Conservation (phyloP, 2,797 vertebrate genomes). For the Vireo griseus region DNA sequence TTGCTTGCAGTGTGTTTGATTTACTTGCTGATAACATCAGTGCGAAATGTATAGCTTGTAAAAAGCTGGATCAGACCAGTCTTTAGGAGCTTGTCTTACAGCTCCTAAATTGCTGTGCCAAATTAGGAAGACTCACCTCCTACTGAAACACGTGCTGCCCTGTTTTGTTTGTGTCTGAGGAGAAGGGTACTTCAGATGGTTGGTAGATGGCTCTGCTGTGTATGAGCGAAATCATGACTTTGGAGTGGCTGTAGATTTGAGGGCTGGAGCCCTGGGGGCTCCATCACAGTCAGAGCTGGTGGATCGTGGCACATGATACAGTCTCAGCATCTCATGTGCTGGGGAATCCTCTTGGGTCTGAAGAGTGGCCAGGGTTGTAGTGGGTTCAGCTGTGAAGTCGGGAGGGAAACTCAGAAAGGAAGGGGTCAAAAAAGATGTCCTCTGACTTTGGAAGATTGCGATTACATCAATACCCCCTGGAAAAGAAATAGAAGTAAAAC, state of each 20-base stretch:
- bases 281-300: fast-evolving
- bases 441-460: background rate
- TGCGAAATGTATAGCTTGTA: constrained; percentile 50
- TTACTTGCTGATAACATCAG: constrained; percentile 57
- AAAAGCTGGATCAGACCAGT: constrained; percentile 45
- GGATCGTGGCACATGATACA: fast-evolving
- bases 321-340: background rate
- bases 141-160: background rate
- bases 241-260: background rate
- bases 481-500: background rate
- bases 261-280: background rate
- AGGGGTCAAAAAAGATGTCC: background rate
- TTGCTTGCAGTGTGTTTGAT: background rate
- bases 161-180: background rate
- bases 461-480: background rate
- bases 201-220: background rate
- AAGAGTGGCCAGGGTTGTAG: background rate
- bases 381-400: background rate
- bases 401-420: background rate
- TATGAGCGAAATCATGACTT: background rate
- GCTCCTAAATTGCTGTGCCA: background rate
- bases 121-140: background rate
- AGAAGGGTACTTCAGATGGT: background rate
- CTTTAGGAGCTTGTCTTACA: constrained; percentile 22
- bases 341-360: background rate